Conservation (phyloP, 37 sponge, comb jelly and placozoan species). For the Aplysina aerophoba region DNA sequence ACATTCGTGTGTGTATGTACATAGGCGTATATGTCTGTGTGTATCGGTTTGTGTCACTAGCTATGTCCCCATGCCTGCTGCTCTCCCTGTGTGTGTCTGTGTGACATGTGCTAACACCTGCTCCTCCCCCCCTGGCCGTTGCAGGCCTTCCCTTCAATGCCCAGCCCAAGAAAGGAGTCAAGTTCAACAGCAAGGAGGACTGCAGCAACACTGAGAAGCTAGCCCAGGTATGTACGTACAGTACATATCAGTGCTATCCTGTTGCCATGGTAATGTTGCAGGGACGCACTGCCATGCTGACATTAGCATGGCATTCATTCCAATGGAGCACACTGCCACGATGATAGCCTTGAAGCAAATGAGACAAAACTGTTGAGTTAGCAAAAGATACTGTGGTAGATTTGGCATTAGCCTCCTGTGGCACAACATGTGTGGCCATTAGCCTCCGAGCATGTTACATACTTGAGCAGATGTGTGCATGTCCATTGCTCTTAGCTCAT, state of each 20-base stretch:
- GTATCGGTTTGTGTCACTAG: not conserved
- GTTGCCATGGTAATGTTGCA: not conserved
- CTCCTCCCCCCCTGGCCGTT: not conserved
- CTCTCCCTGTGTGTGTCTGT: constrained; percentile 13
- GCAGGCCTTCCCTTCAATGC: constrained; percentile 92
- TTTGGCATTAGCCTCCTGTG: too few species aligned
- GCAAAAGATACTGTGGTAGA: too few species aligned
- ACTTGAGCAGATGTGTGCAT: too few species aligned
- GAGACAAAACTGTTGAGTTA: too few species aligned
- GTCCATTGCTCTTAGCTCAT: too few species aligned
- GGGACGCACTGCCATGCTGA: not conserved
- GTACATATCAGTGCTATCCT: not conserved
- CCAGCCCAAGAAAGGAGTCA: constrained; percentile 49
- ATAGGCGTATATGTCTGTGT: not conserved
- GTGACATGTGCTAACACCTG: not conserved
- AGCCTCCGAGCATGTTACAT: too few species aligned
- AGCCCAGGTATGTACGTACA: constrained; percentile 33
- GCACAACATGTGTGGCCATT: too few species aligned
- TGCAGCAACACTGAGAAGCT: constrained; percentile 31
- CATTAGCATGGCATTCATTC: too few species aligned
- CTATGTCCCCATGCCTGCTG: not conserved
- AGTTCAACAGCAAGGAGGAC: constrained; percentile 14
- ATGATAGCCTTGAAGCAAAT: too few species aligned
- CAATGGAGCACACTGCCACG: too few species aligned
- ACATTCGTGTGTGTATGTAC: too few species aligned